Evolutionary conservation across 35 echinoderm and acorn worm genomes (phyloP).

Genomic region (Anneissia japonica): DNA sequence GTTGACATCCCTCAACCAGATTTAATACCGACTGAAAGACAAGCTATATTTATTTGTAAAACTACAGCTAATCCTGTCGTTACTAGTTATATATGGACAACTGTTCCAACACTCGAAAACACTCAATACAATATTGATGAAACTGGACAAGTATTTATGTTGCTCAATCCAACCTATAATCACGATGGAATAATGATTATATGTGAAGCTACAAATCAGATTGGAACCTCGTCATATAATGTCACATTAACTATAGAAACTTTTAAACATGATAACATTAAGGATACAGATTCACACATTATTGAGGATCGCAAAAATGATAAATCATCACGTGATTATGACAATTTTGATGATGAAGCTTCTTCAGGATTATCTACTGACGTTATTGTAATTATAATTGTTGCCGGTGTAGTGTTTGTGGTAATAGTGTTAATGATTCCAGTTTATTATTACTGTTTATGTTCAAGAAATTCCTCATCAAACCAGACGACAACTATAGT

Average conservation of each 20-base stretch:
- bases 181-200: not conserved
- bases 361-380: not conserved
- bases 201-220: not conserved
- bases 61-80: not conserved
- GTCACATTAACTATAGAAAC: not conserved
- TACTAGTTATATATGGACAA: not conserved
- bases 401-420: not conserved
- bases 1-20: not conserved
- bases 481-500: not conserved
- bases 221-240: not conserved
- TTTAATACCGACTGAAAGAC: not conserved
- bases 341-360: not conserved
- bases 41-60: not conserved
- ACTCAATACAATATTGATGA: not conserved
- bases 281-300: not conserved
- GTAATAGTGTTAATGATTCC: not conserved
- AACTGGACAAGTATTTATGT: not conserved
- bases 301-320: not conserved
- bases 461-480: not conserved
- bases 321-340: not conserved
- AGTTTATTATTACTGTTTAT: not conserved
- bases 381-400: not conserved
- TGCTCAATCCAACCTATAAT: not conserved
- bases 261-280: not conserved
- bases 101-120: not conserved